Conservation (phyloP, 2,888 invertebrate species). For the Chirona hameri region DNA sequence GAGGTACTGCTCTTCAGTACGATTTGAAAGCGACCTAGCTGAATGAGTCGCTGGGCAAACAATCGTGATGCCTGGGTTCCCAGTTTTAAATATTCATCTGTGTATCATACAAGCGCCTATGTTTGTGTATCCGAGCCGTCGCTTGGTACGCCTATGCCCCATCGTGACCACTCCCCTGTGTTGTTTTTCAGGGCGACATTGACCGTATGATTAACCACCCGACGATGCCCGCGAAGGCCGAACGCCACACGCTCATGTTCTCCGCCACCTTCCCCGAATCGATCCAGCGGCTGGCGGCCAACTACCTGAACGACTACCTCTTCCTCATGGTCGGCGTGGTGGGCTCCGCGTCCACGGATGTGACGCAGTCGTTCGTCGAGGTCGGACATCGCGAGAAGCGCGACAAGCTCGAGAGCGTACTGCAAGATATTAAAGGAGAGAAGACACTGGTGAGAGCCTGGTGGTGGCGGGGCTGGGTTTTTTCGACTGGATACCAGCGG, state of each 20-base stretch:
- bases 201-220: conserved; percentile 62
- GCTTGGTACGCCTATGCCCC: too few species aligned
- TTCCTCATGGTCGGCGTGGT: conserved; percentile 87
- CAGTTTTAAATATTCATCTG: too few species aligned
- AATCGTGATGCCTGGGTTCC: too few species aligned
- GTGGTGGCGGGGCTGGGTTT: conserved; percentile 59
- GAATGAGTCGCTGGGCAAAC: too few species aligned
- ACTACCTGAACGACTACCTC: conserved; percentile 57
- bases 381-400: conserved; percentile 67
- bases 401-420: conserved; percentile 75
- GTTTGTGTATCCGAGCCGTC: too few species aligned
- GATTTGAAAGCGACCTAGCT: too few species aligned
- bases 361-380: conserved; percentile 67
- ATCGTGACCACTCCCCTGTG: too few species aligned
- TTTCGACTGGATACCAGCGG: too few species aligned
- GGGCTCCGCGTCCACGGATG: conserved; percentile 88
- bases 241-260: conserved; percentile 67
- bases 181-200: conserved; percentile 47
- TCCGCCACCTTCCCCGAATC: conserved; percentile 69
- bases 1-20: too few species aligned
- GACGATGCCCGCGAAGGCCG: conserved; percentile 54
- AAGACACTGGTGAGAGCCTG: conserved; percentile 81
- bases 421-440: conserved; percentile 86
- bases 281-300: conserved; percentile 40
- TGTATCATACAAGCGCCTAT: too few species aligned